A percentile compares a stretch with the other conserved stretches of the same genome.
phyloP scores from a whole-genome alignment of 2,888 invertebrate genomes.

The Apamea sordens region DNA sequence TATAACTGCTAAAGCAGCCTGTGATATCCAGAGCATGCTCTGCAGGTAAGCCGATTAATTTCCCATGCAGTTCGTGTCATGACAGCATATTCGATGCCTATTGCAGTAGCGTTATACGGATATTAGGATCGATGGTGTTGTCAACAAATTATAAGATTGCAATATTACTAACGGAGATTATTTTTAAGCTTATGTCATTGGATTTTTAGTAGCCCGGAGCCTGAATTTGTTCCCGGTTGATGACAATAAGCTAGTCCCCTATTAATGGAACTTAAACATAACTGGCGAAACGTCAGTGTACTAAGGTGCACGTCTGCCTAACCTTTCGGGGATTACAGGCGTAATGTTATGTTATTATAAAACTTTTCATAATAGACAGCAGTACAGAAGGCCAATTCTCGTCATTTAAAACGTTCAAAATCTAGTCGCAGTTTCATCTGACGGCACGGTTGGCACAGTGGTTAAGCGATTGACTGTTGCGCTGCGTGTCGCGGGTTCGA shows the following conservation, averaged over 20 bases:
- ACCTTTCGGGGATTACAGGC: too few species aligned
- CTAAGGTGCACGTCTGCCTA: neutral
- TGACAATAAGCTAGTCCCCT: neutral
- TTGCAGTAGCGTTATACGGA: neutral
- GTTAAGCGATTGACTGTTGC: too few species aligned
- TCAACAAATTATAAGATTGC: neutral
- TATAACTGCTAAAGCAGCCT: neutral
- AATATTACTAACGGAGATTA: neutral
- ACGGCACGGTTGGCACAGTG: too few species aligned
- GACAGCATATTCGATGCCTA: conserved; percentile 9
- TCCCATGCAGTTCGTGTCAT: conserved; percentile 3
- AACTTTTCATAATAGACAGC: neutral
- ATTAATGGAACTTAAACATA: neutral
- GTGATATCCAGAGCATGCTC: neutral
- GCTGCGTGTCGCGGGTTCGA: too few species aligned
- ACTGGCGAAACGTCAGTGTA: too few species aligned
- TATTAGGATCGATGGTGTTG: neutral
- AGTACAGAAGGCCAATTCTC: too few species aligned
- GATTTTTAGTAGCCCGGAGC: neutral
- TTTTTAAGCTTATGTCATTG: neutral
- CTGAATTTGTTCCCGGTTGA: neutral
- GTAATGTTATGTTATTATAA: neutral
- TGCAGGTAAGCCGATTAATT: conserved; percentile 25
- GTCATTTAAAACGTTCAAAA: too few species aligned
- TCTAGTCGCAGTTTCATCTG: too few species aligned